phyloP scores from a whole-genome alignment of 2,888 invertebrate genomes.

The Polyommatus iphigenia region DNA sequence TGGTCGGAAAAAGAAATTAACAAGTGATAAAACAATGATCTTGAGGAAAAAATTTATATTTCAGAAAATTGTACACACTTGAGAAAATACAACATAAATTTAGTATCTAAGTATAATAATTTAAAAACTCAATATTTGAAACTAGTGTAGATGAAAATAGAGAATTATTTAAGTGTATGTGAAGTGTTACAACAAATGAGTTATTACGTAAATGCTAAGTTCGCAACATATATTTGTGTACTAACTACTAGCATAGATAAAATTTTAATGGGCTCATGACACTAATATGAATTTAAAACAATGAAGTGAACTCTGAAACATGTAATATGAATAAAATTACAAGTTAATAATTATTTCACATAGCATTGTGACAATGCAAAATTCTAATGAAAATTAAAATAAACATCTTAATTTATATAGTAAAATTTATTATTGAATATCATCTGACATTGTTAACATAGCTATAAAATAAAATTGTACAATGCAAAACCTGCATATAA shows the following conservation, averaged over 20 bases:
- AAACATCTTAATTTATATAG: constrained; percentile 71
- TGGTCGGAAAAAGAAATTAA: constrained; percentile 59
- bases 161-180: constrained; percentile 49
- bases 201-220: constrained; percentile 48
- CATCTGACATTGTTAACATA: constrained; percentile 72
- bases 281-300: constrained; percentile 30
- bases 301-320: constrained; percentile 27
- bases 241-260: constrained; percentile 53
- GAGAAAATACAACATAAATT: constrained; percentile 75
- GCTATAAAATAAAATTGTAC: constrained; percentile 79
- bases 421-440: constrained; percentile 76
- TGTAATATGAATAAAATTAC: constrained; percentile 30
- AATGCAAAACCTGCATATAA: constrained; percentile 76
- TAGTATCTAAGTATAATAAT: constrained; percentile 54
- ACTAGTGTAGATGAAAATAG: constrained; percentile 70
- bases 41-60: constrained; percentile 77
- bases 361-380: constrained; percentile 53
- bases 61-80: constrained; percentile 78
- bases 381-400: constrained; percentile 64
- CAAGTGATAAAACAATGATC: constrained; percentile 55
- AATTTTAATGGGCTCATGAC: constrained; percentile 24
- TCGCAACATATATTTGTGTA: constrained; percentile 54
- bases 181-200: constrained; percentile 55
- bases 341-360: constrained; percentile 30
- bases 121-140: constrained; percentile 62